Conservation (phyloP, 1,140 invertebrate genomes). For the Drosophila ficusphila region DNA sequence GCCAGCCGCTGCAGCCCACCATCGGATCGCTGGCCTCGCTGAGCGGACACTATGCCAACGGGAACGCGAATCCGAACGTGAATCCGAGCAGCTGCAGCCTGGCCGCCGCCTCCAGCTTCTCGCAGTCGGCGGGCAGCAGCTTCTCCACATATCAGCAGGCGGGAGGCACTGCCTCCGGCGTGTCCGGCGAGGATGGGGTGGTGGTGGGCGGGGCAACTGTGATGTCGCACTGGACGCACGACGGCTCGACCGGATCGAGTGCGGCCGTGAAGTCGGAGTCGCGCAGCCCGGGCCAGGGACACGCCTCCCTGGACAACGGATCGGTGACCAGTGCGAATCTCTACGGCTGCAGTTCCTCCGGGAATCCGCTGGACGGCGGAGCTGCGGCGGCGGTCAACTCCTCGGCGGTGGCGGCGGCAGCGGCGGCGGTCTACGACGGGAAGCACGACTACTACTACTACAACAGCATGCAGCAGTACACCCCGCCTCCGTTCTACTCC, state of each 20-base stretch:
- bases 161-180: constrained; percentile 23
- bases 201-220: constrained; percentile 38
- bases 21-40: constrained; percentile 68
- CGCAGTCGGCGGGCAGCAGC: constrained; percentile 74
- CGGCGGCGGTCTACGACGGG: constrained; percentile 72
- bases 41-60: constrained; percentile 57
- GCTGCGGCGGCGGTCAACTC: constrained; percentile 49
- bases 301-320: constrained; percentile 50
- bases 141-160: constrained; percentile 83
- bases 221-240: constrained; percentile 62
- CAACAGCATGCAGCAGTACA: constrained; percentile 84
- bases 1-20: constrained; percentile 77
- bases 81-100: constrained; percentile 68
- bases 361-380: constrained; percentile 38
- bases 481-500: constrained; percentile 82
- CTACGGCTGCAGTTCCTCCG: constrained; percentile 56
- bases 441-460: constrained; percentile 84
- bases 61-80: constrained; percentile 25
- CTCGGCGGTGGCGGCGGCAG: constrained; percentile 69
- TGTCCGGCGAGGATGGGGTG: constrained; percentile 55
- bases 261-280: constrained; percentile 81
- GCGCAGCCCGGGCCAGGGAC: constrained; percentile 67
- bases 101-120: constrained; percentile 56
- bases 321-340: constrained; percentile 31
- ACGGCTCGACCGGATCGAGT: constrained; percentile 17